phyloP scores from a whole-genome alignment of 1,140 invertebrate genomes.

The Sinella curviseta region DNA sequence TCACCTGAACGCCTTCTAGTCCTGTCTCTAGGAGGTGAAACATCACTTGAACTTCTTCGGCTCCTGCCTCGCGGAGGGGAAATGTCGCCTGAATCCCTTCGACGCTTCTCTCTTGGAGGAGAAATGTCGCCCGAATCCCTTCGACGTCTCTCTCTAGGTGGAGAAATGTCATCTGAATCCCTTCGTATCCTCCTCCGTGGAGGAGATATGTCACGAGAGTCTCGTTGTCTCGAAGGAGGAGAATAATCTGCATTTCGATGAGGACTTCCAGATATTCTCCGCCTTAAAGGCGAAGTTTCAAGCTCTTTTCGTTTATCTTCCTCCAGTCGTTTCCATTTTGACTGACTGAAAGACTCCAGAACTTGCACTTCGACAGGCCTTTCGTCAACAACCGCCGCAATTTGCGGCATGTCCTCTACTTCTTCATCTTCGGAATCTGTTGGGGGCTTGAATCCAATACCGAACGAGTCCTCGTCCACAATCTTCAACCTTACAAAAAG shows the following conservation, averaged over 20 bases:
- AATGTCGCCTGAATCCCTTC: constrained; percentile 17
- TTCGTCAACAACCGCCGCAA: constrained; percentile 88
- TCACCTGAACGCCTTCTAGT: background rate
- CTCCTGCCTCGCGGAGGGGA: constrained; percentile 26
- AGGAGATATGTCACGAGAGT: constrained; percentile 48
- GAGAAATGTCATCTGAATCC: constrained; percentile 40
- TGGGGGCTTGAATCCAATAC: constrained; percentile 64
- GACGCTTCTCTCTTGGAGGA: constrained; percentile 16
- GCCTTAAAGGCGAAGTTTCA: background rate
- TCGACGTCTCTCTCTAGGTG: constrained; percentile 22
- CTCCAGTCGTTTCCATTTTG: constrained; percentile 71
- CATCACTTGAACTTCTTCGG: background rate
- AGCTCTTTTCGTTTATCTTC: constrained; percentile 6
- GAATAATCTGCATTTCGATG: constrained; percentile 44
- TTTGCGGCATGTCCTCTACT: constrained; percentile 71
- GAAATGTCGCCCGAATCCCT: background rate
- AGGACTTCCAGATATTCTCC: background rate
- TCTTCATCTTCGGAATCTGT: constrained; percentile 88
- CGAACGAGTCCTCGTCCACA: constrained; percentile 84
- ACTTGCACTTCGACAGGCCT: constrained; percentile 68
- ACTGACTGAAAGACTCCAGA: constrained; percentile 63
- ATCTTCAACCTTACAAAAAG: constrained; percentile 73
- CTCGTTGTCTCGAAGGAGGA: constrained; percentile 48
- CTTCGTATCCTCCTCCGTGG: constrained; percentile 37
- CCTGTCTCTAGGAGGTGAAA: background rate